Conservation (phyloP, 2,888 invertebrate species). For the Cheilosia soror region DNA sequence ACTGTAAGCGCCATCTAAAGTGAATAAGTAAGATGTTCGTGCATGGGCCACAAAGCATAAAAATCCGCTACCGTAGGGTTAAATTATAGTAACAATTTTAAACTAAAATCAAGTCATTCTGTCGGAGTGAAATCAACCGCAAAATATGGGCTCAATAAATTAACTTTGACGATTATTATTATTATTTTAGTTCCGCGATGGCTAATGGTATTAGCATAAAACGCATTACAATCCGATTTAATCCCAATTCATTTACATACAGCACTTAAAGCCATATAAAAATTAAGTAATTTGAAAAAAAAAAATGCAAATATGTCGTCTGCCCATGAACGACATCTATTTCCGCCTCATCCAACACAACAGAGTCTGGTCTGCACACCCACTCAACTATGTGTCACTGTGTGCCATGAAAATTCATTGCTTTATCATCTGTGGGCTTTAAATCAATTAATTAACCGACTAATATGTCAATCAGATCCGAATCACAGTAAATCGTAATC, state of each 20-base stretch:
- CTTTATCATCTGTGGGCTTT: constrained; percentile 68
- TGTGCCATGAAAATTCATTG: constrained; percentile 63
- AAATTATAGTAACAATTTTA: no score
- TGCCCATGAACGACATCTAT: background rate
- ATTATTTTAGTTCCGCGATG: constrained; percentile 9
- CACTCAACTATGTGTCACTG: constrained; percentile 1
- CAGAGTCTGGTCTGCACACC: constrained; percentile 11
- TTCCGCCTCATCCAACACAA: background rate
- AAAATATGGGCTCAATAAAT: constrained; percentile 36
- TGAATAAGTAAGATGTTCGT: no score
- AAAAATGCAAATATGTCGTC: constrained; percentile 11
- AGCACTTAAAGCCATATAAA: constrained; percentile 47
- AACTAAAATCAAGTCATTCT: background rate
- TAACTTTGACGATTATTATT: constrained; percentile 43
- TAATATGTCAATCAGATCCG: constrained; percentile 75
- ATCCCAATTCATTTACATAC: constrained; percentile 68
- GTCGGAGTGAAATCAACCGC: background rate
- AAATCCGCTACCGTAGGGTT: no score
- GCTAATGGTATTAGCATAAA: constrained; percentile 62
- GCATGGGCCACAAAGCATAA: no score
- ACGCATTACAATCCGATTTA: constrained; percentile 62
- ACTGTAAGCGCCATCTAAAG: no score
- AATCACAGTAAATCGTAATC: constrained; percentile 75
- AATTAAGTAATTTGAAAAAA: constrained; percentile 18
- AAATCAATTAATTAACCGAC: constrained; percentile 75